Percentiles rank a stretch among this genome's conserved stretches.
Conservation (phyloP, 2,888 invertebrate genomes). For the Drosophila histrio region DNA sequence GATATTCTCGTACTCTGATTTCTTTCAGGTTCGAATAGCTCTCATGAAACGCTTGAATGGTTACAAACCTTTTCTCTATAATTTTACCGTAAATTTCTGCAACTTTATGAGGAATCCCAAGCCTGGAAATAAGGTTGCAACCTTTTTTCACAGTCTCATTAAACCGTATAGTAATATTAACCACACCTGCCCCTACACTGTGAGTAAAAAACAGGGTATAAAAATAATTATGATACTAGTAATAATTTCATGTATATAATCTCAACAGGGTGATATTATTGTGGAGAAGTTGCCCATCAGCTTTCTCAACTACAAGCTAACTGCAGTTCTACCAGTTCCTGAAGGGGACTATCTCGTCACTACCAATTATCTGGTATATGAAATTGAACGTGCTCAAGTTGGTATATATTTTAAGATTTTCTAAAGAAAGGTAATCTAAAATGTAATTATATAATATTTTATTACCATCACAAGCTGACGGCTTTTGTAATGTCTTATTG, state of each 20-base stretch:
- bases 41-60: slow-evolving; percentile 21
- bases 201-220: neutral
- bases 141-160: neutral
- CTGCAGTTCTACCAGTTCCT: slow-evolving; percentile 17
- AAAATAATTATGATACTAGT: neutral
- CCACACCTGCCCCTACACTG: neutral
- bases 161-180: neutral
- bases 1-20: neutral
- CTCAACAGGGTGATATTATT: slow-evolving; percentile 15
- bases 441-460: neutral
- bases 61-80: slow-evolving; percentile 22
- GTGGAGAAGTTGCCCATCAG: slow-evolving; percentile 35
- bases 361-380: neutral
- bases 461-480: too few species aligned
- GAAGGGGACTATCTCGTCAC: slow-evolving; percentile 34
- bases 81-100: slow-evolving; percentile 1
- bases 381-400: neutral
- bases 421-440: neutral
- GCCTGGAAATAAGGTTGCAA: neutral
- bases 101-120: neutral
- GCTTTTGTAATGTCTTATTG: too few species aligned
- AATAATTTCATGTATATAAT: neutral
- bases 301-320: slow-evolving; percentile 10
- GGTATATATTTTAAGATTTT: neutral
- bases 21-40: slow-evolving; percentile 6